phyloP scores from a whole-genome alignment of 1,140 invertebrate genomes.

The Papilio polyxenes region DNA sequence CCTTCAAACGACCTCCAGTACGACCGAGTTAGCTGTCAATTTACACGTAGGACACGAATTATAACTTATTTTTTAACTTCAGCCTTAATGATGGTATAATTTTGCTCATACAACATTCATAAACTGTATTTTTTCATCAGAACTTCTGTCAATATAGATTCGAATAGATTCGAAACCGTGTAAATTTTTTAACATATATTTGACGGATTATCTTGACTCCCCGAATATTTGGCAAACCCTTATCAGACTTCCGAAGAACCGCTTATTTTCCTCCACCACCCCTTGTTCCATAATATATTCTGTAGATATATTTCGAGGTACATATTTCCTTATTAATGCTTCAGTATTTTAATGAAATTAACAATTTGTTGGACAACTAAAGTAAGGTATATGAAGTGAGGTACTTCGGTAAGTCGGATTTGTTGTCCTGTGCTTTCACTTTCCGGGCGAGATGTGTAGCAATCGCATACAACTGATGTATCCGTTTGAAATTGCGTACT shows the following conservation, averaged over 20 bases:
- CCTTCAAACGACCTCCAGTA: conserved; percentile 11
- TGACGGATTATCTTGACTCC: neutral
- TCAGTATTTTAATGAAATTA: conserved; percentile 13
- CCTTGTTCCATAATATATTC: too few species aligned
- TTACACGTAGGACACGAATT: conserved; percentile 6
- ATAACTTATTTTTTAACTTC: neutral
- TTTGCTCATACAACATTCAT: too few species aligned
- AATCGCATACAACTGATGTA: conserved; percentile 37
- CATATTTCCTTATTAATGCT: neutral
- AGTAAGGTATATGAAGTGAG: neutral
- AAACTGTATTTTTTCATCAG: neutral
- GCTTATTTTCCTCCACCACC: too few species aligned
- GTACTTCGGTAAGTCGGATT: conserved; percentile 27
- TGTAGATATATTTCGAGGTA: too few species aligned
- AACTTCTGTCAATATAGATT: neutral
- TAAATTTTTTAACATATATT: conserved; percentile 4
- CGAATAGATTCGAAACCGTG: neutral
- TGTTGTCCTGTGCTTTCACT: conserved; percentile 38
- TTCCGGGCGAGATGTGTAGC: conserved; percentile 32
- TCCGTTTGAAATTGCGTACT: conserved; percentile 37
- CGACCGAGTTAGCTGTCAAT: neutral
- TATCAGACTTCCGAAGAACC: too few species aligned
- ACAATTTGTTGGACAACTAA: neutral
- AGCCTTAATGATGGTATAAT: neutral
- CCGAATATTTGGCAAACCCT: neutral